Conservation (phyloP, 2,113 vertebrate species). For the Mesocricetus auratus region DNA sequence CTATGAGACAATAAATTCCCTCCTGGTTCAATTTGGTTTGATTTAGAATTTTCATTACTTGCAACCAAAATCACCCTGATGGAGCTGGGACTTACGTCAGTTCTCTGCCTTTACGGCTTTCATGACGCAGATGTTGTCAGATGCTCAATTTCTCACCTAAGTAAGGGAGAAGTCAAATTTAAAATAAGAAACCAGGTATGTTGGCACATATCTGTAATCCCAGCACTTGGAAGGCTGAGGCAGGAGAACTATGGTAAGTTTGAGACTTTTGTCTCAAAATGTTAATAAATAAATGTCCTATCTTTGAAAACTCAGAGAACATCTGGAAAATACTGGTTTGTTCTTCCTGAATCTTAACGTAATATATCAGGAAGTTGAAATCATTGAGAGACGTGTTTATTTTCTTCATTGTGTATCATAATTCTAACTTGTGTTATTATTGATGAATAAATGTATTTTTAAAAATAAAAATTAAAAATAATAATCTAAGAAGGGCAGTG, state of each 20-base stretch:
- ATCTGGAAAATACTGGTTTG: not conserved
- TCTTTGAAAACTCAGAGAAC: not conserved
- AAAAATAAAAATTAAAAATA: not conserved
- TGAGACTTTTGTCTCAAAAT: not conserved
- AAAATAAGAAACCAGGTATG: not conserved
- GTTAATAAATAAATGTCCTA: not conserved
- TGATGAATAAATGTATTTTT: not conserved
- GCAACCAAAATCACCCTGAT: not conserved
- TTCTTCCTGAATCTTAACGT: not conserved
- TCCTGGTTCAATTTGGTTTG: conserved; percentile 25
- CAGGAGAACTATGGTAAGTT: not conserved
- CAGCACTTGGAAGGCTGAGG: not conserved
- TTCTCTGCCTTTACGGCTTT: not conserved
- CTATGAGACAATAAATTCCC: not conserved
- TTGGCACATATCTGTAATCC: not conserved
- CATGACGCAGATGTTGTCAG: not conserved
- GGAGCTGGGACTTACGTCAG: not conserved
- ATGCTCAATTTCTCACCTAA: not conserved
- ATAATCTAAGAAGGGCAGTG: not conserved
- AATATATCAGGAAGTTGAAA: not conserved
- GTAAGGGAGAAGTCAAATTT: not conserved
- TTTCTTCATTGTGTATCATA: not conserved
- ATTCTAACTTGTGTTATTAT: not conserved
- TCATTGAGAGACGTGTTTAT: not conserved
- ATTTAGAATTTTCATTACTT: conserved; percentile 16